A percentile compares a stretch with the other conserved stretches of the same genome.
Evolutionary conservation across 30 jellyfish, hydroid and myxozoan species (phyloP).

Genomic region (Aurelia sp.): DNA sequence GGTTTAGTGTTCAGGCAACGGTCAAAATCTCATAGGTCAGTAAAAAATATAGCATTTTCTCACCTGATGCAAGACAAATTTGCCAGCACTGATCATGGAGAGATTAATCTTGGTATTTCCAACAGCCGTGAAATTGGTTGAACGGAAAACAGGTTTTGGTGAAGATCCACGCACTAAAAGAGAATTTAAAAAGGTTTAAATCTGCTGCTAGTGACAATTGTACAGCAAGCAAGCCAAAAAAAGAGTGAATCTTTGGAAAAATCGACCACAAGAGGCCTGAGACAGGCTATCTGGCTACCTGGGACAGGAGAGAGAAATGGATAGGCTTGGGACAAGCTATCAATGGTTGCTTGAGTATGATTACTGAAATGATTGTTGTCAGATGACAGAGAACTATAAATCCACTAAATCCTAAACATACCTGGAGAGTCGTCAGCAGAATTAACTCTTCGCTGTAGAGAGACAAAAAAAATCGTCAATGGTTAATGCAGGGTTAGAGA

Average conservation of each 20-base stretch:
- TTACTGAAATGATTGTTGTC: no score
- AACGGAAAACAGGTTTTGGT: slow-evolving; percentile 91
- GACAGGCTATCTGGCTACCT: no score
- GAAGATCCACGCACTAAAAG: slow-evolving; percentile 74
- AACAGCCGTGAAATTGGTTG: slow-evolving; percentile 82
- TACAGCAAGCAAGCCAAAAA: not conserved
- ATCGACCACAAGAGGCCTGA: not conserved
- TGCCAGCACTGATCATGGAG: slow-evolving; percentile 69
- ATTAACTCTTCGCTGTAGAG: slow-evolving; percentile 50
- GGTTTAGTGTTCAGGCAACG: no score
- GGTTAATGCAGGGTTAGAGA: not conserved
- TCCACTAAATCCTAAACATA: not conserved
- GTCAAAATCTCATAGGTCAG: no score
- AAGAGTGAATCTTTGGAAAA: not conserved
- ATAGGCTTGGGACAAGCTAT: no score
- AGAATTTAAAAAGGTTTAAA: not conserved
- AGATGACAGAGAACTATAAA: no score
- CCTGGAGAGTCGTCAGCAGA: slow-evolving; percentile 89
- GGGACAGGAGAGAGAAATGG: no score
- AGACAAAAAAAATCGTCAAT: not conserved
- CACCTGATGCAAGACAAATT: slow-evolving; percentile 54
- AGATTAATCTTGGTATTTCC: slow-evolving; percentile 79
- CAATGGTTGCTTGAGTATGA: no score
- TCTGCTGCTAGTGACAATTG: not conserved
- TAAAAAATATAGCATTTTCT: not conserved